Percentiles rank a stretch among this genome's conserved stretches.
phyloP scores from a whole-genome alignment of 2,797 vertebrate species.

The Okamejei kenojei region DNA sequence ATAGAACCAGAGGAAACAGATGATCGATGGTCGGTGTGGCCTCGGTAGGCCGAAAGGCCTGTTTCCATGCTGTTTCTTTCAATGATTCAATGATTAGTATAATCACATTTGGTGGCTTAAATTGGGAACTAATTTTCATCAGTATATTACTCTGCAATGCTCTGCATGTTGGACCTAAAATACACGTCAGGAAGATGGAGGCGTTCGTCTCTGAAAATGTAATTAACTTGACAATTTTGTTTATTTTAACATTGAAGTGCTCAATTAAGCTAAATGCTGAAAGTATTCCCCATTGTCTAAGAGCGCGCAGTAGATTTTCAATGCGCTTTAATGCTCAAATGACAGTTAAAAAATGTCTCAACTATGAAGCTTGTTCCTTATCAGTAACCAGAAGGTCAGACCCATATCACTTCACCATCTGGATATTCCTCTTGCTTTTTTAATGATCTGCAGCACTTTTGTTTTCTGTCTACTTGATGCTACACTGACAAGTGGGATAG shows the following conservation, averaged over 20 bases:
- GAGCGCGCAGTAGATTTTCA: constrained; percentile 56
- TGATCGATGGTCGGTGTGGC: too few relatives aligned
- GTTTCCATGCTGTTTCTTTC: too few relatives aligned
- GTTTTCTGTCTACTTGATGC: background rate
- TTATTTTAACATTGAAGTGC: constrained; percentile 49
- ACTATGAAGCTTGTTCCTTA: constrained; percentile 47
- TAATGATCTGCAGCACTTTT: constrained; percentile 51
- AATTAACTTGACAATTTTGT: constrained; percentile 27
- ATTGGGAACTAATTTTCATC: background rate
- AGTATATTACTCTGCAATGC: background rate
- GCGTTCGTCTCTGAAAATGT: constrained; percentile 26
- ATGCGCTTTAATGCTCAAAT: constrained; percentile 54
- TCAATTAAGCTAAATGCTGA: constrained; percentile 64
- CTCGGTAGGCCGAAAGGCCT: too few relatives aligned
- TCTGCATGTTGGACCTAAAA: background rate
- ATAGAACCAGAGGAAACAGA: too few relatives aligned
- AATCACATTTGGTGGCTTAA: background rate
- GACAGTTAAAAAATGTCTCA: constrained; percentile 50
- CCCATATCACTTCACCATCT: constrained; percentile 58
- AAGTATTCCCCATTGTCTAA: constrained; percentile 50
- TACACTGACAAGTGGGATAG: background rate
- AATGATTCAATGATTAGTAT: too few relatives aligned
- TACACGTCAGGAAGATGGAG: background rate
- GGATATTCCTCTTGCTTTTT: constrained; percentile 58
- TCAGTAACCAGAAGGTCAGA: constrained; percentile 64